Percentiles rank a stretch among this genome's conserved stretches.
Evolutionary conservation across 2,113 vertebrate species (phyloP).

Genomic region (Illadopsis cleaveri): DNA sequence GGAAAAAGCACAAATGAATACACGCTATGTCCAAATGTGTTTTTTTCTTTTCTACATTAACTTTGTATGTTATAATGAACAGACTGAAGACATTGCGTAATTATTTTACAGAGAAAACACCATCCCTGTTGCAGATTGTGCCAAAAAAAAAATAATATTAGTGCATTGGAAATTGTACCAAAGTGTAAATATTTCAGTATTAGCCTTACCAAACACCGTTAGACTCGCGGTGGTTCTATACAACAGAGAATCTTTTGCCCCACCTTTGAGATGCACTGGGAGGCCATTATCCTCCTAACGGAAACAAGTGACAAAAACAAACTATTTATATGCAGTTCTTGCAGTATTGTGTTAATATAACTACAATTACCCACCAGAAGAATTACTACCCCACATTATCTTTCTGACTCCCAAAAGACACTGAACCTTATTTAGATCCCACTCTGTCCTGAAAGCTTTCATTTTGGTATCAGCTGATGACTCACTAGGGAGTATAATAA

Average conservation of each 20-base stretch:
- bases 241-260: constrained; percentile 77
- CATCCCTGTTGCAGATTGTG: background rate
- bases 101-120: background rate
- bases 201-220: constrained; percentile 80
- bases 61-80: background rate
- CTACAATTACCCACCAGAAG: background rate
- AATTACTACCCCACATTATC: background rate
- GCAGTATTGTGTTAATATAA: background rate
- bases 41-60: background rate
- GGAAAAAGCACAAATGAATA: background rate
- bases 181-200: background rate
- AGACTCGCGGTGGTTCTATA: constrained; percentile 84
- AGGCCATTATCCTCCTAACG: constrained; percentile 89
- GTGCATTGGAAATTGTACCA: background rate
- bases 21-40: background rate
- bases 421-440: background rate
- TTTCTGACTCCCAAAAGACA: background rate
- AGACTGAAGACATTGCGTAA: rapidly evolving
- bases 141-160: background rate
- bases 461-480: background rate
- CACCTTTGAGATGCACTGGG: constrained; percentile 90
- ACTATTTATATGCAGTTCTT: background rate
- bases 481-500: background rate
- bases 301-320: background rate
- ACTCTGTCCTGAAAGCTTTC: background rate